Percentiles rank a stretch among this genome's conserved stretches.
phyloP scores from a whole-genome alignment of 2,797 vertebrate species.

The Lithobates sylvaticus region DNA sequence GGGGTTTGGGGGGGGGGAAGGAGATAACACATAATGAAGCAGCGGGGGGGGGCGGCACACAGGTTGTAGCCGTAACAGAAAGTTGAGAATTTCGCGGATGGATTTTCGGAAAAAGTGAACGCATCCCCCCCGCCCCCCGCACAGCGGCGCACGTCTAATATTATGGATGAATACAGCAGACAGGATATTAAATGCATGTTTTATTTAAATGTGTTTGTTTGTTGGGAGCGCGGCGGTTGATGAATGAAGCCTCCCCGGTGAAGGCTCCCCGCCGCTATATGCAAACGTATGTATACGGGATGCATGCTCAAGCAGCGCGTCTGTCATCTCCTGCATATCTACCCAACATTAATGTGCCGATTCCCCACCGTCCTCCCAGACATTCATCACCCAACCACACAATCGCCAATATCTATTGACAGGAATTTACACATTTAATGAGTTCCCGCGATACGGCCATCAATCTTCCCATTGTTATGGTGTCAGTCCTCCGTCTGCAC shows the following conservation, averaged over 20 bases:
- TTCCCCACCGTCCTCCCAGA: not conserved
- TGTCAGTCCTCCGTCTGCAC: slow-evolving; percentile 12
- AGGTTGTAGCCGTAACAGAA: not conserved
- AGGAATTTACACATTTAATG: slow-evolving; percentile 20
- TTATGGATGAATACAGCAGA: slow-evolving; percentile 2
- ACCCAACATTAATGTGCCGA: slow-evolving; percentile 5
- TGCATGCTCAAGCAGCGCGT: not conserved
- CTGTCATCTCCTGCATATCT: slow-evolving; percentile 2
- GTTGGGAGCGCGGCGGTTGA: not conserved
- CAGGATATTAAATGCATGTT: slow-evolving; percentile 1
- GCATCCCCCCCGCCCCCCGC: no score
- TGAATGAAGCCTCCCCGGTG: not conserved
- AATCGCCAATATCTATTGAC: slow-evolving; percentile 49
- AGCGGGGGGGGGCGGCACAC: not conserved
- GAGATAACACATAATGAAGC: not conserved
- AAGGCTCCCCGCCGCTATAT: not conserved
- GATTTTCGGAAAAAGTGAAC: no score
- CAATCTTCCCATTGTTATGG: slow-evolving; percentile 1
- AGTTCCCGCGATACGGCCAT: slow-evolving; percentile 25
- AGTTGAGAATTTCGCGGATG: not conserved
- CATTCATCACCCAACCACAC: not conserved
- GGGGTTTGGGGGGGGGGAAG: no score
- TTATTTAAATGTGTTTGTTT: slow-evolving; percentile 7
- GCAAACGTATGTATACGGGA: not conserved
- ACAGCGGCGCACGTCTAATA: not conserved